These are phyloP conservation scores for Tromatobia lineatoria DNA, from an alignment of 2,888 invertebrate genomes.

Conservation along the genomic window DNA sequence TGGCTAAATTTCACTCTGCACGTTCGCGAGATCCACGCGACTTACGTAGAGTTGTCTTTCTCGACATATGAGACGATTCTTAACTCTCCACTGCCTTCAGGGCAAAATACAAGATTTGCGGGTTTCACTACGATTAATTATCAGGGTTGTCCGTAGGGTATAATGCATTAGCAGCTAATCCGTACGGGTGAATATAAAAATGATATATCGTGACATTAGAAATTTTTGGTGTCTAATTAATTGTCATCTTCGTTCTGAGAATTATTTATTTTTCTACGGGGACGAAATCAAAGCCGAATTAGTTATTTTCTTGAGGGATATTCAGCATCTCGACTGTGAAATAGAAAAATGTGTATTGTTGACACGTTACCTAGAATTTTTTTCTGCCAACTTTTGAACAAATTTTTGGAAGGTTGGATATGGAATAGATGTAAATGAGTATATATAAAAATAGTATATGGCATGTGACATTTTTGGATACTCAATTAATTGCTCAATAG, in stretches of 20 bases:
- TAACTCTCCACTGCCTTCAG: slow-evolving; percentile 1
- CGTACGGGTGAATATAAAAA: neutral
- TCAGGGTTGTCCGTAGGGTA: neutral
- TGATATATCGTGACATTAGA: neutral
- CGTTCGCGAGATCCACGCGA: slow-evolving; percentile 35
- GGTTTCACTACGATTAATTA: slow-evolving; percentile 13
- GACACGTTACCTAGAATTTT: too few species aligned
- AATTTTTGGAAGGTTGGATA: too few species aligned
- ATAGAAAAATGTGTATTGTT: too few species aligned
- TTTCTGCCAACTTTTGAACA: too few species aligned
- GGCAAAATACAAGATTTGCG: slow-evolving; percentile 8
- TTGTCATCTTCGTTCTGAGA: neutral
- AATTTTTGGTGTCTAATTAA: neutral
- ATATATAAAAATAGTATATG: neutral
- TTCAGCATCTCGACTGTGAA: too few species aligned
- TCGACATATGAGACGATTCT: slow-evolving; percentile 30
- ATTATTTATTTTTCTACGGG: neutral
- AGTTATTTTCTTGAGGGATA: too few species aligned
- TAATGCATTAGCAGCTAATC: too few species aligned
- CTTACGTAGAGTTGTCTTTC: slow-evolving; percentile 36
- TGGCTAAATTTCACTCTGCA: slow-evolving; percentile 74
- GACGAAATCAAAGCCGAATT: too few species aligned
- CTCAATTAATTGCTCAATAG: too few species aligned
- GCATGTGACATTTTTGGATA: too few species aligned
- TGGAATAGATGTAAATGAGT: too few species aligned